Percentiles rank a stretch among this genome's conserved stretches.
Evolutionary conservation across 1,140 invertebrate species (phyloP).

Genomic region (Drosophila aff.): DNA sequence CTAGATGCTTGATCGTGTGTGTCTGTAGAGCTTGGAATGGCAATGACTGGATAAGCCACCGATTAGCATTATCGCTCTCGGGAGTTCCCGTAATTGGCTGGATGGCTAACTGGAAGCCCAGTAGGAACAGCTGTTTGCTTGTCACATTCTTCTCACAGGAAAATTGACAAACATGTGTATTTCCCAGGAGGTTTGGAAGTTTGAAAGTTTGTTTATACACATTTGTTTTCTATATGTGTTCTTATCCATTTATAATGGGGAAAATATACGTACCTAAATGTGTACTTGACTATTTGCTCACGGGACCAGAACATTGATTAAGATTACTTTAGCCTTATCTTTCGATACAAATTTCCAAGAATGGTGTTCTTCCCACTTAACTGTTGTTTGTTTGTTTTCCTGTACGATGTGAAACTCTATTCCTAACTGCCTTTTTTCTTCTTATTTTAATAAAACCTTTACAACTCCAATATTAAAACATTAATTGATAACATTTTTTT

Average conservation of each 20-base stretch:
- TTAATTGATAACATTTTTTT: neutral
- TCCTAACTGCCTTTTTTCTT: neutral
- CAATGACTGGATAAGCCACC: constrained; percentile 6
- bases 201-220: neutral
- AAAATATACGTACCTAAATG: no score
- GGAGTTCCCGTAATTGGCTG: constrained; percentile 15
- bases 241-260: neutral
- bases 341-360: neutral
- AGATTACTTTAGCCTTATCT: constrained; percentile 8
- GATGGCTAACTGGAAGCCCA: neutral
- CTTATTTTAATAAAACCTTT: no score
- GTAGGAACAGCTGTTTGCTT: neutral
- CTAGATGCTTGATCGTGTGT: no score
- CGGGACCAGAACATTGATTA: neutral
- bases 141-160: neutral
- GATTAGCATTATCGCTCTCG: constrained; percentile 17
- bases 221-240: no score
- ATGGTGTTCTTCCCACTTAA: neutral
- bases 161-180: neutral
- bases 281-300: neutral
- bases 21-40: neutral
- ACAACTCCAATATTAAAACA: no score
- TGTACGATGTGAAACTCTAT: neutral
- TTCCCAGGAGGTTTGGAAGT: neutral
- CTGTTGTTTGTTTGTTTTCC: neutral